Base-by-base conservation (phyloP, 2,888 invertebrate species). In the Subacronicta megacephala region DNA sequence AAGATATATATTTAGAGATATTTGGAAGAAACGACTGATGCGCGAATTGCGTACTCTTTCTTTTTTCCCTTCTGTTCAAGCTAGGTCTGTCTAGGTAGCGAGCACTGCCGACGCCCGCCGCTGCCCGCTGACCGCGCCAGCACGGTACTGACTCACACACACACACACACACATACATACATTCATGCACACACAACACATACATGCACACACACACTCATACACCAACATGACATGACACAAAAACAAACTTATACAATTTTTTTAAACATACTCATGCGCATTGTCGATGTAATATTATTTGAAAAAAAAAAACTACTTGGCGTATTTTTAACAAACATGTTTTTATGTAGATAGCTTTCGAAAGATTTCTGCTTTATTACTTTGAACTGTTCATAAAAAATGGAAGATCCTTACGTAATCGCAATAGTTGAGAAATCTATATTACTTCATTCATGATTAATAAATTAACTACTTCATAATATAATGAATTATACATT, bases 41-140 rank as follows among this genome's bases (percentile, higher is more conserved):
- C 92, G 92, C 88, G 88, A 93, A 86, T 83, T 88, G 90, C 93
- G 90, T 90, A 88, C 87, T 91, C 87, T 92, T 93, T 93, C 89
- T 90, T 91, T 90, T 89, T 90, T 91, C 84, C 91, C 90, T 90
- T 94, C 88, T 94, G 93, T 94, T 94, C 92, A 94, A 94, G 93
- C 93, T 93, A 94, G 94, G 94, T 94, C 93, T 92, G 93, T 94
- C 92, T 93, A 94, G 94, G 94, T 94, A 91, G 93, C 88, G 87
- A 80, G 85, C 79, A 75, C 86, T 75, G 84, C 87, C 81, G 91
- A 85, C 82, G 88, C 86, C 83, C 81, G 87, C 88, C 80, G 88
- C 87, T 82, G 85, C 87, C 84, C 83, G 85, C 84, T 81, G 82
- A 81, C 87, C 86, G 84, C 86, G 84, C 83, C 84, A 80, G 81